phyloP scores from a whole-genome alignment of 2,888 invertebrate genomes.

The Poecilus cupreus region DNA sequence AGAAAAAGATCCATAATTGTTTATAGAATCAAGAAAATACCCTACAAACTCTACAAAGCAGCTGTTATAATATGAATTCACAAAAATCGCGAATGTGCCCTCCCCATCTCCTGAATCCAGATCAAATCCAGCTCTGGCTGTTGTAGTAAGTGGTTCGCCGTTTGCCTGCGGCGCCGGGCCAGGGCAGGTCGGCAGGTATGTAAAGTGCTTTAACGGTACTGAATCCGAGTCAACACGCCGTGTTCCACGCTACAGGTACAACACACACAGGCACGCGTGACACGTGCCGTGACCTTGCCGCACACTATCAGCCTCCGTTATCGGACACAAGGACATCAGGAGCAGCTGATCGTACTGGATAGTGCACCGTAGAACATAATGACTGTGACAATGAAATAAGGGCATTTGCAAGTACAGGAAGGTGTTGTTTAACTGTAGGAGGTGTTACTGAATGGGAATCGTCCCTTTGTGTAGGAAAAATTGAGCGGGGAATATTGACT shows the following conservation, averaged over 20 bases:
- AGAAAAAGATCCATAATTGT: no score
- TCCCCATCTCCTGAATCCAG: background rate
- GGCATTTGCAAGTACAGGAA: no score
- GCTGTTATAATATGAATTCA: no score
- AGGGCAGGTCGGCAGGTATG: slow-evolving; percentile 13
- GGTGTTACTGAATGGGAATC: slow-evolving; percentile 73
- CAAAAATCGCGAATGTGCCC: no score
- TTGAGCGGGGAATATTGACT: slow-evolving; percentile 66
- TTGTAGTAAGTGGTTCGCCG: slow-evolving; percentile 2
- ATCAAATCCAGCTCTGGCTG: background rate
- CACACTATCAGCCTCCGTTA: background rate
- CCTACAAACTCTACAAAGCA: no score
- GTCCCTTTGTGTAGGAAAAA: slow-evolving; percentile 79
- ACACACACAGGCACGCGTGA: background rate
- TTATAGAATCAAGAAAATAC: no score
- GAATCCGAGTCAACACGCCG: background rate
- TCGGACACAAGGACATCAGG: background rate
- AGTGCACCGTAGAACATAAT: no score
- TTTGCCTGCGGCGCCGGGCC: background rate
- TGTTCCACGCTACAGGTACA: background rate
- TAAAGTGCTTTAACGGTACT: slow-evolving; percentile 41
- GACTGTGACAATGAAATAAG: no score
- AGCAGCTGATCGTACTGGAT: background rate
- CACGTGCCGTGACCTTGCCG: slow-evolving; percentile 13
- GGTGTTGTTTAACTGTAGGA: no score